Percentiles rank a stretch among this genome's conserved stretches.
Evolutionary conservation across 1,140 invertebrate species (phyloP).

Genomic region (Sesamia nonagrioides): DNA sequence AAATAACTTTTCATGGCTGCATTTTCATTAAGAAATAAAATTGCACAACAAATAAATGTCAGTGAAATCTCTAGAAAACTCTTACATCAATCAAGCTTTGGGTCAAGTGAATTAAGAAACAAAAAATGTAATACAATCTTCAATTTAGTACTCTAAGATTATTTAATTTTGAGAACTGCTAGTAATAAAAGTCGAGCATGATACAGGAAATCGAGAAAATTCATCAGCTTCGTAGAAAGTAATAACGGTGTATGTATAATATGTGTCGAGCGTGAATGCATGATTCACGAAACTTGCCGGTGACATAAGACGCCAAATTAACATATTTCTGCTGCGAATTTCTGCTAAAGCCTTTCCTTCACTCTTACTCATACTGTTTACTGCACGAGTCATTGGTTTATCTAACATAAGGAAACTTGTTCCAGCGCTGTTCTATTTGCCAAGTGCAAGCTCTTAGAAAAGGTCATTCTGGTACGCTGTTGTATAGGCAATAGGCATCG

Average conservation of each 20-base stretch:
- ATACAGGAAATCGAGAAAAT: constrained; percentile 53
- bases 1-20: constrained; percentile 3
- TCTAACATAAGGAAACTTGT: constrained; percentile 40
- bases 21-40: background rate
- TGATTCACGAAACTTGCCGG: constrained; percentile 82
- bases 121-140: background rate
- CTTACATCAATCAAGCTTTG: background rate
- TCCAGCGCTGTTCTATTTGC: constrained; percentile 31
- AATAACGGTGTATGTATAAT: constrained; percentile 79
- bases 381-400: constrained; percentile 62
- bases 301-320: constrained; percentile 86
- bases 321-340: constrained; percentile 72
- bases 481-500: background rate
- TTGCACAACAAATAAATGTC: background rate
- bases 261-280: constrained; percentile 62
- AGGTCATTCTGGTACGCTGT: constrained; percentile 15
- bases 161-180: background rate
- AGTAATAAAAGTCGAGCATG: constrained; percentile 22
- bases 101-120: background rate
- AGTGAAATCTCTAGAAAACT: background rate
- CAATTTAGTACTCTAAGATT: background rate
- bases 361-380: constrained; percentile 76
- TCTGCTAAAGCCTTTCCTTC: constrained; percentile 66
- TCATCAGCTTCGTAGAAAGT: constrained; percentile 78
- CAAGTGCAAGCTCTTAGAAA: constrained; percentile 35